Conservation (phyloP, 2,113 vertebrate species). For the Ahaetulla prasina region DNA sequence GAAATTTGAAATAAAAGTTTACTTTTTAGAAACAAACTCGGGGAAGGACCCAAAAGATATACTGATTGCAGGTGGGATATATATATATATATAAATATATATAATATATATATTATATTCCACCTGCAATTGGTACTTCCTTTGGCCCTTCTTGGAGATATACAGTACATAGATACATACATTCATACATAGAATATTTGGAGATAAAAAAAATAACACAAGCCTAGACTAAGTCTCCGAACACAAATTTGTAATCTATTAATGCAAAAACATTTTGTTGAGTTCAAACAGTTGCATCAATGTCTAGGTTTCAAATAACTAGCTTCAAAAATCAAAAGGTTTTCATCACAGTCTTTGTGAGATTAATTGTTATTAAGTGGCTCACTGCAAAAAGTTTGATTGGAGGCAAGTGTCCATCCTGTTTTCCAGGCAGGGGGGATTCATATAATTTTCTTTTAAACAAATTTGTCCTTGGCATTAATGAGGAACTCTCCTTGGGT, state of each 20-base stretch:
- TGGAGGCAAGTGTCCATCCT: constrained; percentile 50
- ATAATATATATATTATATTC: background rate
- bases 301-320: background rate
- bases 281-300: background rate
- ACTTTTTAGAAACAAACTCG: background rate
- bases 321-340: background rate
- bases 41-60: background rate
- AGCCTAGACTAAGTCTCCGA: background rate
- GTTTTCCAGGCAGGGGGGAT: constrained; percentile 45
- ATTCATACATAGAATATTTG: background rate
- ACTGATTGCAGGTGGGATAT: background rate
- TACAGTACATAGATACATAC: too few species aligned
- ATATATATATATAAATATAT: too few species aligned
- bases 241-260: background rate
- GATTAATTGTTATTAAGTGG: background rate
- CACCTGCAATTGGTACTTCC: background rate
- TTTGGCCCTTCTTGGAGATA: background rate
- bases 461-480: constrained; percentile 78
- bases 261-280: background rate
- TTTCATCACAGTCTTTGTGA: background rate
- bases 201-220: background rate
- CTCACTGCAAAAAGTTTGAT: background rate
- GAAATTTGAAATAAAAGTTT: background rate
- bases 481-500: constrained; percentile 80
- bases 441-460: constrained; percentile 58